These are phyloP conservation scores for Brachyptera putata DNA, from an alignment of 2,888 invertebrate species.

Conservation along the genomic window DNA sequence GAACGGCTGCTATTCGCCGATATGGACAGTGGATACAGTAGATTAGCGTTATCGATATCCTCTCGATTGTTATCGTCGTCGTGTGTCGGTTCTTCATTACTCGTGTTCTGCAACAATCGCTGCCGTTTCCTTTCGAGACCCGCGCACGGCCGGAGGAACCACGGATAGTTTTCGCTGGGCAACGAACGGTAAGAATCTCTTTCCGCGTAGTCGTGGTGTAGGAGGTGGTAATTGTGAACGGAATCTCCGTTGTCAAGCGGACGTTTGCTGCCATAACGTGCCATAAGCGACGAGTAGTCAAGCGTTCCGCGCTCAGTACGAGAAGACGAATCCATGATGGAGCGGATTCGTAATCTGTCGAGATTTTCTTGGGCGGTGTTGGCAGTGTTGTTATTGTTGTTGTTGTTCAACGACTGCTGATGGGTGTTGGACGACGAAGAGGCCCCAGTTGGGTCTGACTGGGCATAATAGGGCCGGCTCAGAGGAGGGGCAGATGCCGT, in stretches of 20 bases:
- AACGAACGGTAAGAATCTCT: neutral
- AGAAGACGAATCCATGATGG: no score
- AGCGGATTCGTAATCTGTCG: no score
- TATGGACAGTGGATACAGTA: neutral
- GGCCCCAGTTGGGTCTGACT: no score
- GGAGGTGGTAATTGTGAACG: neutral
- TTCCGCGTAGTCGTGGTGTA: constrained; percentile 16
- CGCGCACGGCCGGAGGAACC: neutral
- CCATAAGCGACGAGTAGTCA: neutral
- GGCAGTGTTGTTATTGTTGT: neutral
- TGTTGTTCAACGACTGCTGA: neutral
- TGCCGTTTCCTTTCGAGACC: no score
- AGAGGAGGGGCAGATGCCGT: no score
- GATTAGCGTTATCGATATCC: neutral
- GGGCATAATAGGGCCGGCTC: no score
- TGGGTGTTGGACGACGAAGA: neutral
- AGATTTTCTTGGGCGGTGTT: no score
- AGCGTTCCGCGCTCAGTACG: neutral
- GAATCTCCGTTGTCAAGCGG: neutral
- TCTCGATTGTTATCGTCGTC: neutral
- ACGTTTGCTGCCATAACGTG: neutral
- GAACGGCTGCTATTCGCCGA: no score
- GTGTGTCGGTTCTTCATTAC: no score
- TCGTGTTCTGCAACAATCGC: no score
- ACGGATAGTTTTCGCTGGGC: neutral